Conservation (phyloP, 1,140 invertebrate species). For the Frieseomelitta varia region DNA sequence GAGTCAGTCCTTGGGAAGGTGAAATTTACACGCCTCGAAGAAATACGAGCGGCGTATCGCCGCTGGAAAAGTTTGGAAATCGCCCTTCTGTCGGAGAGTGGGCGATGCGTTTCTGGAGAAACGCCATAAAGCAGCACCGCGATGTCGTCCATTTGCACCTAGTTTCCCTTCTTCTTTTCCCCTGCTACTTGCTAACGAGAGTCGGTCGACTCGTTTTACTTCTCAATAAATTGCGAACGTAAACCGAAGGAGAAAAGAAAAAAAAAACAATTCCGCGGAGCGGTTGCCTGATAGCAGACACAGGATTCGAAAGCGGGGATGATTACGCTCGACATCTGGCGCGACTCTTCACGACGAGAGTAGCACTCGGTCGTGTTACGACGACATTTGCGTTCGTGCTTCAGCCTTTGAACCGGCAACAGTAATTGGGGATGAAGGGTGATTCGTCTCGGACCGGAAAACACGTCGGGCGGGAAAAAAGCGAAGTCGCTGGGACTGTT, state of each 20-base stretch:
- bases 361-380: background rate
- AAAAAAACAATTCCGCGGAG: conserved; percentile 26
- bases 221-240: conserved; percentile 13
- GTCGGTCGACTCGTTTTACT: background rate
- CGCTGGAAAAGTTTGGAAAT: background rate
- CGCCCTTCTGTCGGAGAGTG: background rate
- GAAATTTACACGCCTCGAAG: background rate
- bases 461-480: background rate
- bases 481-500: background rate
- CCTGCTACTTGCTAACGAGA: background rate
- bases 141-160: conserved; percentile 9
- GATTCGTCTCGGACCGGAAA: background rate
- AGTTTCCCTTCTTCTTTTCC: too few relatives aligned
- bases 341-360: background rate
- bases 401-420: background rate
- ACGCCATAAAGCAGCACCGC: background rate
- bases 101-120: background rate
- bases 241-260: conserved; percentile 26
- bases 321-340: background rate
- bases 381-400: conserved; percentile 1
- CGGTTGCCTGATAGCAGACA: background rate
- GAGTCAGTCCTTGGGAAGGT: background rate
- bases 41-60: background rate
- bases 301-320: background rate
- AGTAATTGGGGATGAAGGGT: background rate